Evolutionary conservation across 2,797 vertebrate species (phyloP), one percentile per base, ranked within the genome.

Genomic region (Thunnus albacares): DNA sequence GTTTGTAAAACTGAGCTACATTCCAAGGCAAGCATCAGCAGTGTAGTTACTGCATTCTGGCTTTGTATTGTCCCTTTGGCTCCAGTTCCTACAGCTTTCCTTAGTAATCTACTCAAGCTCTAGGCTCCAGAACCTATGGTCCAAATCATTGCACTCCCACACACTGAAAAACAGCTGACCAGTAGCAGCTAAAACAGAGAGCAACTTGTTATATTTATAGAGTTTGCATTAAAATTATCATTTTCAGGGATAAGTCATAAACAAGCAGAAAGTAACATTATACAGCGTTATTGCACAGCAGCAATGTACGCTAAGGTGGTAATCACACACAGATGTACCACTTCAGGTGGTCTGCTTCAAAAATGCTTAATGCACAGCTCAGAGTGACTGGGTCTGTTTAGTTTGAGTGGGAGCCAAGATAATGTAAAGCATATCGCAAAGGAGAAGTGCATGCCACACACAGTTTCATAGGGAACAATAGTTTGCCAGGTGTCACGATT

Each of bases 151-250:
- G 22, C 59, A 77, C 67, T 71, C 74, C 35, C 77, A 78, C 68
- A 66, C 45, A 76, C 45, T 33, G 51, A 77, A 61, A 73, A 72
- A 85, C 80, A 80, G 74, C 75, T 84, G 82, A 87, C 71, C 76
- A 76, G 80, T 56, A 68, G 28, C 62, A 61, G 80, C 71, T 83
- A 83, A 81, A 85, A 79, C 73, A 81, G 62, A 77, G 62, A 68
- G 76, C 72, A 76, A 79, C 68, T 67, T 47, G n/a, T 62, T 65
- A 71, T 84, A 84, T 79, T 86, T 69, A 82, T 43, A 78, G 53
- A 58, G 45, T 59, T 41, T 75, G 53, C 22, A 80, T 84, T 72
- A 57, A 77, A 78, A 71, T 45, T 6, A 55, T 53, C 20, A 22
- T 52, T 78, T 28, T 75, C 57, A 30, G 41, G 67, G 28, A 65